phyloP scores from a whole-genome alignment of 2,797 vertebrate genomes.

The Anguilla obscura region DNA sequence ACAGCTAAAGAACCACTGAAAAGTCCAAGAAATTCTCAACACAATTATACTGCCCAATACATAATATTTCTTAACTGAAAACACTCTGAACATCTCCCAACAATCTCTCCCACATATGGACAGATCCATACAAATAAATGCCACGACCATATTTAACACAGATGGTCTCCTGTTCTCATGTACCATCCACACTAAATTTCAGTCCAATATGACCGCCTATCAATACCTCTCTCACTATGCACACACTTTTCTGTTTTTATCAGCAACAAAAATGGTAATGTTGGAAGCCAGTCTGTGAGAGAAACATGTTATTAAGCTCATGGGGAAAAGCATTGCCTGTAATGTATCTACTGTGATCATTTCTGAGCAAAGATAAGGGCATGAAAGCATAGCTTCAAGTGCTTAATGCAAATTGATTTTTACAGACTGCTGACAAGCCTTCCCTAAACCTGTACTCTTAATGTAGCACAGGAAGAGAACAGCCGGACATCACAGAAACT shows the following conservation, averaged over 20 bases:
- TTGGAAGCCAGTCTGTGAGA: neutral
- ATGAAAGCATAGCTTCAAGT: neutral
- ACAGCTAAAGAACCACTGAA: neutral
- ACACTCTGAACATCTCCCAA: neutral
- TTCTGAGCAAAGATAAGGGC: neutral
- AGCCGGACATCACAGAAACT: neutral
- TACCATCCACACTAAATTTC: neutral
- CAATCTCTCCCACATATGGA: no score
- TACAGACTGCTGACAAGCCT: slow-evolving; percentile 5
- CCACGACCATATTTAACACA: neutral
- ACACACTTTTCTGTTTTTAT: neutral
- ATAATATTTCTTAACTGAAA: neutral
- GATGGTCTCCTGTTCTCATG: neutral
- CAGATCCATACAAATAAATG: neutral
- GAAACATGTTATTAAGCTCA: neutral
- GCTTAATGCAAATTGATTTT: slow-evolving; percentile 18
- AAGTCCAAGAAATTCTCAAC: neutral
- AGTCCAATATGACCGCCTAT: neutral
- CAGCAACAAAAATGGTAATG: neutral
- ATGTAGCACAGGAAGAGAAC: neutral
- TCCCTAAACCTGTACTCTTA: neutral
- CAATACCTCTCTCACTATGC: neutral
- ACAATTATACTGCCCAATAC: neutral
- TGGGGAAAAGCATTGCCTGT: neutral
- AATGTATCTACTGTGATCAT: neutral